Conservation (phyloP, 2,113 vertebrate genomes). For the Meles meles region DNA sequence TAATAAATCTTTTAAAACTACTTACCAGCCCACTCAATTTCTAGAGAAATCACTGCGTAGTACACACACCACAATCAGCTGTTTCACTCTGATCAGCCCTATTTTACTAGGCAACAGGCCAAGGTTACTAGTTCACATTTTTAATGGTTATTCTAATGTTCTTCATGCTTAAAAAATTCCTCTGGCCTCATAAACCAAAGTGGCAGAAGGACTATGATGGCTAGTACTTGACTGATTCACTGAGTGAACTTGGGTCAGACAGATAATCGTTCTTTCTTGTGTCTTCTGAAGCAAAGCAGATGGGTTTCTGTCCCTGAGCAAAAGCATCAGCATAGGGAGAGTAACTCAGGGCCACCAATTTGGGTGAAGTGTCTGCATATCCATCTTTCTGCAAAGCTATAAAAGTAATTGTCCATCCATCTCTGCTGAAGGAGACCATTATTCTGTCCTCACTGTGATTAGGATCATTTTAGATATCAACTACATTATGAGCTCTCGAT, state of each 20-base stretch:
- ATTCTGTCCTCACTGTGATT: not conserved
- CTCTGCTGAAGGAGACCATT: constrained; percentile 45
- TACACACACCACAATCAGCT: not conserved
- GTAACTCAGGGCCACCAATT: not conserved
- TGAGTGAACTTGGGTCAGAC: not conserved
- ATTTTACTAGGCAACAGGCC: not conserved
- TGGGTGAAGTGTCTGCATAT: constrained; percentile 45
- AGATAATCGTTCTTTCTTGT: not conserved
- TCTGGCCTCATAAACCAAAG: not conserved
- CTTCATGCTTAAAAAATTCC: not conserved
- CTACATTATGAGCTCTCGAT: constrained; percentile 27
- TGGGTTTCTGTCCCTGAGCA: not conserved
- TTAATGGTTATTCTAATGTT: not conserved
- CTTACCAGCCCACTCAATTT: not conserved
- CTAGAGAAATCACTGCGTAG: not conserved
- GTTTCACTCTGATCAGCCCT: not conserved
- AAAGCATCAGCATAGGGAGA: not conserved
- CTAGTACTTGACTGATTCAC: not conserved
- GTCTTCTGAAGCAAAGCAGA: not conserved
- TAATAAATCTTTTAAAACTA: not conserved
- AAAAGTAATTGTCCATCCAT: constrained; percentile 31
- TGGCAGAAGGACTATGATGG: not conserved
- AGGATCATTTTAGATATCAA: constrained; percentile 35
- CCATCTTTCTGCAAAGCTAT: constrained; percentile 36
- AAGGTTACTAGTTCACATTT: not conserved